phyloP scores from a whole-genome alignment of 2,797 vertebrate genomes.

The Pipistrellus pygmaeus region DNA sequence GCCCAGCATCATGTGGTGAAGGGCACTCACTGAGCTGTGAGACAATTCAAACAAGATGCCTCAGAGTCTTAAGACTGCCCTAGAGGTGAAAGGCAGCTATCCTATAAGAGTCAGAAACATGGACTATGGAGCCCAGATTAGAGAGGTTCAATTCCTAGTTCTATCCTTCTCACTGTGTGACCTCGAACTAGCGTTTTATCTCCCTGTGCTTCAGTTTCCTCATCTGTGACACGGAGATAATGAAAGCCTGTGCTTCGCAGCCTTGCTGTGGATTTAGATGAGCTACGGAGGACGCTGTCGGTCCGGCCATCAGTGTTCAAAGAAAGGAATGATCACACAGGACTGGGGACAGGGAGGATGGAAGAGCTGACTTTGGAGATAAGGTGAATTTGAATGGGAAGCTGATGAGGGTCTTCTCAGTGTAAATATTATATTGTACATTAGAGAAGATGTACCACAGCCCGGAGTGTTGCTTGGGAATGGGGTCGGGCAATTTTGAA shows the following conservation, averaged over 20 bases:
- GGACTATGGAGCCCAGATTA: not conserved
- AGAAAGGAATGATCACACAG: not conserved
- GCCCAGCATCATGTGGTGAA: not conserved
- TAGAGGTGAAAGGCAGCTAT: not conserved
- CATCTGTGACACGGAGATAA: not conserved
- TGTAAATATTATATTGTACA: not conserved
- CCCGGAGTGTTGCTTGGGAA: not conserved
- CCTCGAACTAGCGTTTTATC: not conserved
- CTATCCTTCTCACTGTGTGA: not conserved
- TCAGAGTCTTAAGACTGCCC: not conserved
- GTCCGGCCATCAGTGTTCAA: not conserved
- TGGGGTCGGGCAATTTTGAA: not conserved
- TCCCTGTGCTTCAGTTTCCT: not conserved
- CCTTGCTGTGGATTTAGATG: not conserved
- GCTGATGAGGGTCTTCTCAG: not conserved
- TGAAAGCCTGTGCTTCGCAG: not conserved
- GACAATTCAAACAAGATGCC: not conserved
- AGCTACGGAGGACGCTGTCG: not conserved
- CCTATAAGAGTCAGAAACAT: not conserved
- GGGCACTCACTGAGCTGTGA: not conserved
- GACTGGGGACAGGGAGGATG: not conserved
- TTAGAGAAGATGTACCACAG: not conserved
- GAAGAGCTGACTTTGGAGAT: not conserved
- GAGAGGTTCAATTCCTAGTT: not conserved
- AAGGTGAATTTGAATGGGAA: not conserved